Evolutionary conservation across 2,888 invertebrate species (phyloP).

Genomic region (Schizotus pectinicornis): DNA sequence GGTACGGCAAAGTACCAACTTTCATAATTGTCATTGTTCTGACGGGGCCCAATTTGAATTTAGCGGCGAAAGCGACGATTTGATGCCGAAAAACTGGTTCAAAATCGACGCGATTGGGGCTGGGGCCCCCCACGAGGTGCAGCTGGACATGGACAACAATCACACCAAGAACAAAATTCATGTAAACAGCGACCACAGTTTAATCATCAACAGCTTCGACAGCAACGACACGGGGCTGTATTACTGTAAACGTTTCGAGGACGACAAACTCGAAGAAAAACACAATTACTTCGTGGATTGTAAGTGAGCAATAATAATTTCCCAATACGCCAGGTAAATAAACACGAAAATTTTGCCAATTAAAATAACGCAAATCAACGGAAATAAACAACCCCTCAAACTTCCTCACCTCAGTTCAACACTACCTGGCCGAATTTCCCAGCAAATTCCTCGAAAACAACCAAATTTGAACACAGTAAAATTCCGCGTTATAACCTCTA

Average conservation of each 20-base stretch:
- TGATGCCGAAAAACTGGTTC: constrained; percentile 61
- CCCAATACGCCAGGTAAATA: not conserved
- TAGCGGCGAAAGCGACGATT: constrained; percentile 56
- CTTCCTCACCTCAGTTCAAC: not conserved
- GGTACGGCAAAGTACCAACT: constrained; percentile 49
- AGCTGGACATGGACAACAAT: constrained; percentile 60
- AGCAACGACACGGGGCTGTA: constrained; percentile 60
- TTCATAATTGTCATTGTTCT: not conserved
- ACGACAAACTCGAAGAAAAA: constrained; percentile 55
- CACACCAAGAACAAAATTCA: constrained; percentile 56
- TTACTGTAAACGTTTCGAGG: constrained; percentile 59
- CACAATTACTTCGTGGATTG: constrained; percentile 62
- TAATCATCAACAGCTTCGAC: constrained; percentile 58
- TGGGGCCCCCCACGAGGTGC: constrained; percentile 54
- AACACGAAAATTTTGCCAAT: not conserved
- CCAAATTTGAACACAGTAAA: constrained; percentile 20
- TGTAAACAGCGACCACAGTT: constrained; percentile 57
- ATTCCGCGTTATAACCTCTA: constrained; percentile 25
- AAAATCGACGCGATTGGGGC: constrained; percentile 55
- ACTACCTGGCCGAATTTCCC: not conserved
- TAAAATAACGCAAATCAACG: not conserved
- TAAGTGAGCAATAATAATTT: constrained; percentile 38
- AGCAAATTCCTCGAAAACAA: not conserved
- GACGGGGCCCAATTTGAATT: not conserved
- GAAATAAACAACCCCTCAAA: not conserved